Evolutionary conservation across 2,797 vertebrate species (phyloP), one percentile per base, ranked within the genome.

Genomic region (Austrolebias charrua): DNA sequence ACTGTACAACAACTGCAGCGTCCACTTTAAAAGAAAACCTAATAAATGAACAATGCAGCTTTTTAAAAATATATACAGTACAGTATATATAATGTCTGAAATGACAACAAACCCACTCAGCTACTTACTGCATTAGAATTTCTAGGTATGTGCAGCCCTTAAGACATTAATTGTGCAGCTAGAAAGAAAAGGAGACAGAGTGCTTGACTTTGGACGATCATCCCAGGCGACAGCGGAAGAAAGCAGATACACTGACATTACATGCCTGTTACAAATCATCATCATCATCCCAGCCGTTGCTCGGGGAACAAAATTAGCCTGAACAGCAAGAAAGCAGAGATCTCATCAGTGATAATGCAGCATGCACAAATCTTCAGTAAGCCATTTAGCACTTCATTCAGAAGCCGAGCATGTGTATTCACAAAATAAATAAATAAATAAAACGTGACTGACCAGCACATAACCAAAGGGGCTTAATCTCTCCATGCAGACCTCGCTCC

Each of bases 401-500:
- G 61, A 47, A 38, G 53, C 45, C 12, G 63, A 59, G 64, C 60
- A 62, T 66, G 69, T 70, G 71, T 81, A 76, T 80, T 68, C 63
- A 69, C 71, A 67, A 66, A 31, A 75, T 62, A 35, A 46, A 60
- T 11, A 33, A 33, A 33, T 9, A 40, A 40, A 13, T 8, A 77
- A 77, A 43, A 55, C 63, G 72, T 85, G 65, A 90, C 95, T 94
- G 89, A 99, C 97, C 96, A 97, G 90, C 76, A 98, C 93, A 5
- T 98, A 98, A 86, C 96, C 95, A 75, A 98, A 98, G 69, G 94
- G 96, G 64, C 95, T 95, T 82, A 99, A 91, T 4, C 95, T 92
- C 54, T 98, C 97, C 97, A 98, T 99, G 90, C 95, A 98, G 58
- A 96, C 93, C 66, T 98, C 96, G 0, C 96, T 98, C 97, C 97